Percentiles rank a stretch among this genome's conserved stretches.
phyloP scores from a whole-genome alignment of 2,113 vertebrate genomes.

The Dipodomys spectabilis region DNA sequence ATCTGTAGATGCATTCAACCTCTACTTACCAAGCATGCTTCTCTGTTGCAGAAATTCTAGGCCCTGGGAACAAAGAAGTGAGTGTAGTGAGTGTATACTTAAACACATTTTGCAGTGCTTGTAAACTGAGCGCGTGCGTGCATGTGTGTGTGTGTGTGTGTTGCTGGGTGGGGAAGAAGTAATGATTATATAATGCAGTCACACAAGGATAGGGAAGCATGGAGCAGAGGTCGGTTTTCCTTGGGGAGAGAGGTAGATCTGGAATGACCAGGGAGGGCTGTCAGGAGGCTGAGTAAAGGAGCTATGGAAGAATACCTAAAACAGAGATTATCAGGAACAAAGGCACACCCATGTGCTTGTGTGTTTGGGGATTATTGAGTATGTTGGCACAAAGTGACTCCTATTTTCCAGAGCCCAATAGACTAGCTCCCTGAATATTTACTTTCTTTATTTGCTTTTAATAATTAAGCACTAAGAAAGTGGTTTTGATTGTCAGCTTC shows the following conservation, averaged over 20 bases:
- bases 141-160: no score
- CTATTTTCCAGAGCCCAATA: slow-evolving; percentile 32
- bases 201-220: background rate
- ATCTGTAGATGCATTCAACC: background rate
- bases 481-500: slow-evolving; percentile 84
- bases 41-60: background rate
- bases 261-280: background rate
- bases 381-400: slow-evolving; percentile 45
- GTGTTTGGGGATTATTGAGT: background rate
- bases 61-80: background rate
- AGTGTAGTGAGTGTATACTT: background rate
- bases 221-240: background rate
- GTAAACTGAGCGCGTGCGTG: no score
- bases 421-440: slow-evolving; percentile 56
- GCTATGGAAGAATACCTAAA: background rate
- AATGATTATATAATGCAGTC: background rate
- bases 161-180: background rate
- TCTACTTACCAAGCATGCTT: background rate
- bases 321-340: background rate
- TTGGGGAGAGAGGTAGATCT: background rate
- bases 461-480: slow-evolving; percentile 80
- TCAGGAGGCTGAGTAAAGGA: background rate
- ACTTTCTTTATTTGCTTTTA: slow-evolving; percentile 79
- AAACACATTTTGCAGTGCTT: background rate
- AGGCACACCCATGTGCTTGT: background rate